Evolutionary conservation across 2,113 vertebrate genomes (phyloP), one percentile per base, ranked within the genome.

Genomic region (Ictalurus furcatus): DNA sequence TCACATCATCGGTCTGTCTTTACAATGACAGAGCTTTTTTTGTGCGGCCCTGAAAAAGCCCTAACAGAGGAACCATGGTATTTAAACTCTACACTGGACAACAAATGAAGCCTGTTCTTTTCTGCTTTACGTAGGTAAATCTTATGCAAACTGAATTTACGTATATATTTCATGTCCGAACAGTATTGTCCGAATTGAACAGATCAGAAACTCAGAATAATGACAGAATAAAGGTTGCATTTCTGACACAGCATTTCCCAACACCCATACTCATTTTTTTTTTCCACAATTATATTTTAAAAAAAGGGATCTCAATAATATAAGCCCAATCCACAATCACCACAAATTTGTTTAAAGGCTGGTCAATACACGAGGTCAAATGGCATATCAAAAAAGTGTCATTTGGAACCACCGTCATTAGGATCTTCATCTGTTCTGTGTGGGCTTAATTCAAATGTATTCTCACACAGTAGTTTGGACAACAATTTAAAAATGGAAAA

Each of bases 1-100:
- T 85, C 83, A 71, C 44, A 44, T 79, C 61, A 37, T 85, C 13
- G 56, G 61, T 69, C 30, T 21, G 73, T 81, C 44, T 67, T 54
- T 40, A n/a, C 13, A 37, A 63, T 80, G 48, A 79, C 61, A 4
- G 21, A 85, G 84, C 40, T 67, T 65, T 16, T 63, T 58, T n/a
- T 65, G 1, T 69, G 23, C 14, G 54, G 25, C 14, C 14, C 69
- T 84, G 59, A n/a, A 69, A 79, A 65, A 89, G 54, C 30, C 4
- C 1, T 17, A 14, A 58, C 7, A 28, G 28, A 73, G 21, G 13
- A 73, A 58, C 52, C 19, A 14, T 48, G 28, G 19, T 16, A 30
- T 37, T 23, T 37, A n/a, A 54, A 25, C 54, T 48, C n/a, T 1
- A 59, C 69, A 28, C 2, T 61, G 25, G 85, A 40, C 23, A 21